Base-by-base conservation (phyloP, 2,113 vertebrate species). In the Lutjanus erythropterus region DNA sequence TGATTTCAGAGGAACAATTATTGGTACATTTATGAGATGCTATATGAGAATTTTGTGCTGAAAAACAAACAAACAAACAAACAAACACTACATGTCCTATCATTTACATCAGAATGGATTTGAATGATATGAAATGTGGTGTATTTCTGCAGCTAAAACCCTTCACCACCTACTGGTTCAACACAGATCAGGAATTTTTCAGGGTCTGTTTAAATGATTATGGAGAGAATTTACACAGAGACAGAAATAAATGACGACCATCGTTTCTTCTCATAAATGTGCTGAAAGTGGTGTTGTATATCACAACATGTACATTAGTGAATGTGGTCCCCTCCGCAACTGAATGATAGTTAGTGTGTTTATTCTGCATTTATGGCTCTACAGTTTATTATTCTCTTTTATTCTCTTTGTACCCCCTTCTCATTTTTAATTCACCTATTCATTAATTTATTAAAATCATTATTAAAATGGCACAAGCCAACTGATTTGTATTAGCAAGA, bases 381-480 rank as follows among this genome's bases (percentile, higher is more conserved):
- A 56, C 94, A 94, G 91, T 96, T 96, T 96, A 96, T 95, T 95
- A 91, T 89, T 81, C 95, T 94, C 95, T 95, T 93, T 94, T 94
- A 94, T 87, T 89, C 92, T 94, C 92, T 94, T 94, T 73, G 88
- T 89, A 83, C 94, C 93, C 95, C 95, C 71, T 92, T 93, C 92
- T 92, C 94, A 92, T 94, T 96, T 81, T 97, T 92, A 96, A 96
- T 97, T 96, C 94, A 94, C 94, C 93, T 95, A 95, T 96, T 96
- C 95, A 95, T 96, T 97, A 95, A 97, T 97, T 96, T 97, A 98
- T 99, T 97, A 97, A 97, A 98, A 97, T 97, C 95, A 96, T 97
- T 97, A 96, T 97, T 94, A 96, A 97, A 96, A 95, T 97, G 96
- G 97, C 96, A 97, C 95, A 97, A 96, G 95, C 96, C 95, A 92